Evolutionary conservation across 2,888 invertebrate genomes (phyloP), one percentile per base, ranked within the genome.

Genomic region (Acronicta aceris): DNA sequence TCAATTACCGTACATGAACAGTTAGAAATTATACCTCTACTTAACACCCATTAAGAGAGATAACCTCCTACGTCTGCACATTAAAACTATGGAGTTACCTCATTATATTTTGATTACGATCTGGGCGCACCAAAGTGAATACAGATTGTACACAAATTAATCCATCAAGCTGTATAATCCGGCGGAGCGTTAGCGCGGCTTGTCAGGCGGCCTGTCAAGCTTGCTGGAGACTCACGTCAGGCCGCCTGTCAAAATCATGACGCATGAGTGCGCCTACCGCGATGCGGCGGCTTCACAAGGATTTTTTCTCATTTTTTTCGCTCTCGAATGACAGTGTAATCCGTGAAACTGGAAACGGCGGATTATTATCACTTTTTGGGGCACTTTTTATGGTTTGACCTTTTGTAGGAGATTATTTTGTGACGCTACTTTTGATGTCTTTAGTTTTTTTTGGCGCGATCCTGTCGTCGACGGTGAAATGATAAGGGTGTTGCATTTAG

Each of bases 151-250:
- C 85, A 83, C 84, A 91, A 93, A 93, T 93, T 90, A 93, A 93
- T 93, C 91, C 91, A 92, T 93, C 92, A 92, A 79, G 85, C 83
- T 87, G 82, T 86, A 88, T 92, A 91, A 92, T 92, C 92, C 88
- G 85, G 79, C 65, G 78, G 81, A 84, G 84, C 87, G 88, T 84
- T 84, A 82, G 85, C 84, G 82, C 79, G 80, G 79, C 79, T 72
- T 80, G 88, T 87, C 88, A 81, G 70, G 80, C 84, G 79, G 78
- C 83, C 81, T 89, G 92, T 91, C 93, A 89, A 77, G 81, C 85
- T 65, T 65, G 74, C 86, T 90, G 61, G 55, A 65, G 65, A 61
- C 63, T 71, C 41, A 63, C 72, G 91, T 89, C 92, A 89, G 74
- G 80, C 84, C 84, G 79, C 79, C 90, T 92, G 91, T 92, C 93